These are phyloP conservation scores for Willisornis vidua DNA, from an alignment of 2,113 vertebrate genomes.

Conservation along the genomic window DNA sequence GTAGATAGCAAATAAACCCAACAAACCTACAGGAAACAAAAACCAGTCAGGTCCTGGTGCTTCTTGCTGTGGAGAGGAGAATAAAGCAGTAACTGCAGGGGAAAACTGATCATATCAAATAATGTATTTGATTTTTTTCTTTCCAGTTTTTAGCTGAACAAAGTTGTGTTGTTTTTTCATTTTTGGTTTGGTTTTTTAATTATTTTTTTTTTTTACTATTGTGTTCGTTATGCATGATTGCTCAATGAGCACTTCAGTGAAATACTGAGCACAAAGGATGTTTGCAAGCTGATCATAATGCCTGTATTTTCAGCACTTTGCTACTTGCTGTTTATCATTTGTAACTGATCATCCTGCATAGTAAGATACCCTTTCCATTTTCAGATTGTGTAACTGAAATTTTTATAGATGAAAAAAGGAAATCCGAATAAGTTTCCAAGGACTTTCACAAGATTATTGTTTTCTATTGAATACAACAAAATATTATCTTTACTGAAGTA, in stretches of 20 bases:
- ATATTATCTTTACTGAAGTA: neutral
- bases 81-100: conserved; percentile 27
- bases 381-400: neutral
- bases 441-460: neutral
- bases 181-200: too few relatives aligned
- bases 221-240: conserved; percentile 44
- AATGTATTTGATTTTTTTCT: conserved; percentile 51
- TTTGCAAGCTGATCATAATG: conserved; percentile 38
- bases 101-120: conserved; percentile 54
- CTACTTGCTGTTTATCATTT: conserved; percentile 30
- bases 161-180: neutral
- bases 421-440: neutral
- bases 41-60: neutral
- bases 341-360: neutral
- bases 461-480: neutral
- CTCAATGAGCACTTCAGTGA: conserved; percentile 31
- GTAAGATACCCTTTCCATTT: neutral
- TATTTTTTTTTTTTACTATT: neutral
- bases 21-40: neutral
- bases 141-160: conserved; percentile 37
- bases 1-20: neutral
- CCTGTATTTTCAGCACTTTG: conserved; percentile 45
- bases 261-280: conserved; percentile 13
- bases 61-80: neutral
- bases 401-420: neutral